Conservation (phyloP, 1,140 invertebrate genomes). For the Bicyclus anynana region DNA sequence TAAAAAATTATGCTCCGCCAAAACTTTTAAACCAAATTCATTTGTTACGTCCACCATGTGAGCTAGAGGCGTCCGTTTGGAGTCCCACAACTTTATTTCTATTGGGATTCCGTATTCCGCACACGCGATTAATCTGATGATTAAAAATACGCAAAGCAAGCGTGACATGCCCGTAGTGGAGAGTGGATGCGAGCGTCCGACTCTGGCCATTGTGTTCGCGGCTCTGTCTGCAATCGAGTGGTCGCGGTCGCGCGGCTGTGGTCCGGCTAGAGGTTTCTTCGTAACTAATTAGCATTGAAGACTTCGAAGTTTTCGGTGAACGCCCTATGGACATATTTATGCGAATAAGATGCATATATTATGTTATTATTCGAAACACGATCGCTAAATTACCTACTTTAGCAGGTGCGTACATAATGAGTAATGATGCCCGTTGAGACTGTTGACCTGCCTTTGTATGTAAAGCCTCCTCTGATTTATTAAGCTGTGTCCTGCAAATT, state of each 20-base stretch:
- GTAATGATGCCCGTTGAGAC: conserved; percentile 5
- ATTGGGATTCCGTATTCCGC: conserved; percentile 55
- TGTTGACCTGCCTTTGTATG: conserved; percentile 1
- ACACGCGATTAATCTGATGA: conserved; percentile 16
- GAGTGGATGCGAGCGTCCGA: conserved; percentile 39
- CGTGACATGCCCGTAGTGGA: conserved; percentile 20
- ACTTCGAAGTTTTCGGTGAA: conserved; percentile 53
- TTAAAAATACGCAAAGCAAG: conserved; percentile 30
- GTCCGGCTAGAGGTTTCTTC: conserved; percentile 35
- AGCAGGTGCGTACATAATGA: background rate
- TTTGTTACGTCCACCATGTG: conserved; percentile 89
- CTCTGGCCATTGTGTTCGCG: conserved; percentile 45
- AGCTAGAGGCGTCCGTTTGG: conserved; percentile 78
- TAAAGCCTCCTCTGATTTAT: too few species aligned
- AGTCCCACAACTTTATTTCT: conserved; percentile 65
- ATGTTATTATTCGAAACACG: conserved; percentile 12
- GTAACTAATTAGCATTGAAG: conserved; percentile 49
- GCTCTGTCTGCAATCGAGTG: too few species aligned
- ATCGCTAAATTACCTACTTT: conserved; percentile 8
- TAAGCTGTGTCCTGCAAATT: too few species aligned
- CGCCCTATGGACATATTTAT: conserved; percentile 39
- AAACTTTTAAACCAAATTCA: conserved; percentile 83
- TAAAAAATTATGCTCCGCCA: conserved; percentile 81
- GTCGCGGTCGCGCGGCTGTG: conserved; percentile 43
- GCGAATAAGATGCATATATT: conserved; percentile 10